Evolutionary conservation across 2,113 vertebrate genomes (phyloP).

Genomic region (Sinosuthora webbiana): DNA sequence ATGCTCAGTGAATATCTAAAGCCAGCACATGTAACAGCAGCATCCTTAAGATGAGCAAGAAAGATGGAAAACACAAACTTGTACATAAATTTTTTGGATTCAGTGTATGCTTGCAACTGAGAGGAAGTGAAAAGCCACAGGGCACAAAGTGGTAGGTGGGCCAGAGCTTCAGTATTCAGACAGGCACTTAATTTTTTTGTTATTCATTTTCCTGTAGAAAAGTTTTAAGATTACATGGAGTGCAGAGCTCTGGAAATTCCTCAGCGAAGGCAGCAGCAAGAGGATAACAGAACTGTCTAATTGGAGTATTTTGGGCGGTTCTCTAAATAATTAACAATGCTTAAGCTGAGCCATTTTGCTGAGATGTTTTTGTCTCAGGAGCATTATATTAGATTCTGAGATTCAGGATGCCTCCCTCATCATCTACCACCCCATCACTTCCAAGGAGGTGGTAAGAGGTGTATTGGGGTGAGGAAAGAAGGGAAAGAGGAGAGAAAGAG

Average conservation of each 20-base stretch:
- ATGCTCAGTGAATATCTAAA: neutral
- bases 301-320: constrained; percentile 1
- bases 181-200: neutral
- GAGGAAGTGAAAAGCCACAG: neutral
- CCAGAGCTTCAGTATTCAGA: neutral
- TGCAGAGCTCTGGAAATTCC: neutral
- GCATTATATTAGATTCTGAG: neutral
- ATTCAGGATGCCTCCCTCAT: neutral
- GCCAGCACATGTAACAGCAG: neutral
- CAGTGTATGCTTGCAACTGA: neutral
- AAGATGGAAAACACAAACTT: neutral
- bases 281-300: neutral
- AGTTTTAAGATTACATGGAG: neutral
- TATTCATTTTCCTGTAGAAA: neutral
- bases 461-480: neutral
- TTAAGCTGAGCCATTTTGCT: constrained; percentile 3
- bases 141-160: neutral
- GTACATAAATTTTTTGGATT: neutral
- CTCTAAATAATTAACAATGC: neutral
- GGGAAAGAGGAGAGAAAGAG: neutral
- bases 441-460: neutral
- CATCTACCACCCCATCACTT: neutral
- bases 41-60: neutral
- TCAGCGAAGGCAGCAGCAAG: neutral
- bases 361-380: neutral